These are phyloP conservation scores for Sylvietta virens DNA, from an alignment of 2,113 vertebrate species.

Conservation along the genomic window DNA sequence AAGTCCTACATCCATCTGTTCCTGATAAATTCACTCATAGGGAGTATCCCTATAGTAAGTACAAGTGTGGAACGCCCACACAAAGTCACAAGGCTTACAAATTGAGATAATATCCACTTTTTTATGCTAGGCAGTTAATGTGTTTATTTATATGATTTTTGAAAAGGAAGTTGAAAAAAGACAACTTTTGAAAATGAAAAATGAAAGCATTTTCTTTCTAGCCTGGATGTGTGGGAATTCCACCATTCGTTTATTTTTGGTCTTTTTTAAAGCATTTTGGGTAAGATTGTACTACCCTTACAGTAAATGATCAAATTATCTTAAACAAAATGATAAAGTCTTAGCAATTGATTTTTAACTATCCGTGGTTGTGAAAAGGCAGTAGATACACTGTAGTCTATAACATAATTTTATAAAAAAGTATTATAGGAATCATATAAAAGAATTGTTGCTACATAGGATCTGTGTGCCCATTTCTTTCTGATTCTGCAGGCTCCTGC, in stretches of 20 bases:
- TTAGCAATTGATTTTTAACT: neutral
- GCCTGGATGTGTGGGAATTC: neutral
- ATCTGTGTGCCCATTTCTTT: neutral
- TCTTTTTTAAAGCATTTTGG: neutral
- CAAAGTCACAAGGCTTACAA: neutral
- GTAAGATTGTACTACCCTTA: neutral
- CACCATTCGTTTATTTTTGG: neutral
- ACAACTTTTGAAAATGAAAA: conserved; percentile 23
- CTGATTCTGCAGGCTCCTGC: neutral
- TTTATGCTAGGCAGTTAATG: neutral
- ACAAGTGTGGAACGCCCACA: neutral
- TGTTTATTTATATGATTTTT: neutral
- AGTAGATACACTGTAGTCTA: neutral
- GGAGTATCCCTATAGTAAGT: neutral
- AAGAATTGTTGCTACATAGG: neutral
- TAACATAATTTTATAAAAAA: neutral
- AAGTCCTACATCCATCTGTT: neutral
- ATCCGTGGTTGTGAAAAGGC: neutral
- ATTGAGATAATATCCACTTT: neutral
- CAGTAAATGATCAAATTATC: neutral
- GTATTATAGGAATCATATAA: neutral
- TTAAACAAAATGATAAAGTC: neutral
- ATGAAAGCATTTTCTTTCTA: neutral
- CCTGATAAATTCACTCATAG: neutral
- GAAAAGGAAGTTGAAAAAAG: neutral